phyloP scores from a whole-genome alignment of 2,797 vertebrate species.

The Melanotaenia maccullochi region DNA sequence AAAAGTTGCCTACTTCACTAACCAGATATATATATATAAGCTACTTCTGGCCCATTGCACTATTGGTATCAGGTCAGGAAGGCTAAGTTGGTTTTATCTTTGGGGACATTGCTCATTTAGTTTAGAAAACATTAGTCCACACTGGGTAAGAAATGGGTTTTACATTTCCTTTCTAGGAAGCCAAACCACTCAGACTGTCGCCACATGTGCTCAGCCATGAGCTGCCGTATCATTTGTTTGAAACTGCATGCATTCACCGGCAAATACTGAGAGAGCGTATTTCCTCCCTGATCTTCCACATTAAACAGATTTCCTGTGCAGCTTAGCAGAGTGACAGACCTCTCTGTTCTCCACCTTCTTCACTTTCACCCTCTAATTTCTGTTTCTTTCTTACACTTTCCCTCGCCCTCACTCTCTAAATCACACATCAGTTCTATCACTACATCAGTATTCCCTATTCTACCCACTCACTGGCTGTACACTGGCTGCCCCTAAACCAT shows the following conservation, averaged over 20 bases:
- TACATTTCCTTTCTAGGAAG: slow-evolving; percentile 50
- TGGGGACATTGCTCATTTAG: slow-evolving; percentile 37
- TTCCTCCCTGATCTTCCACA: slow-evolving; percentile 68
- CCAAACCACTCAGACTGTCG: slow-evolving; percentile 36
- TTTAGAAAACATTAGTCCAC: slow-evolving; percentile 40
- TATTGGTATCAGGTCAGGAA: slow-evolving; percentile 10
- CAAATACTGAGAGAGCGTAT: slow-evolving; percentile 45
- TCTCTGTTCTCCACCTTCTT: slow-evolving; percentile 56
- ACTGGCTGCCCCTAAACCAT: slow-evolving; percentile 38
- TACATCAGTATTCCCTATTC: slow-evolving; percentile 53
- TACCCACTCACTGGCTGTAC: slow-evolving; percentile 31
- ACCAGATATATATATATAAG: not conserved
- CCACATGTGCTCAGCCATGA: slow-evolving; percentile 60
- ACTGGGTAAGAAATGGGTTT: slow-evolving; percentile 45
- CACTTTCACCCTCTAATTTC: slow-evolving; percentile 53
- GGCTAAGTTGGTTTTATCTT: slow-evolving; percentile 22
- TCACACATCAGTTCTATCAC: slow-evolving; percentile 58
- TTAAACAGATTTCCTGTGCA: slow-evolving; percentile 73
- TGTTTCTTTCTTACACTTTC: slow-evolving; percentile 45
- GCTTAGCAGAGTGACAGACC: slow-evolving; percentile 57
- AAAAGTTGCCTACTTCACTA: not conserved
- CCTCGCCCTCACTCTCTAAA: slow-evolving; percentile 50
- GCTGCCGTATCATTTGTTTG: slow-evolving; percentile 61
- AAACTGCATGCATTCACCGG: slow-evolving; percentile 41
- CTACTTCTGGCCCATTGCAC: not conserved